Percentiles rank a stretch among this genome's conserved stretches.
These are phyloP conservation scores for Rhynchopsitta pachyrhyncha DNA, from an alignment of 2,113 vertebrate species.

Conservation along the genomic window DNA sequence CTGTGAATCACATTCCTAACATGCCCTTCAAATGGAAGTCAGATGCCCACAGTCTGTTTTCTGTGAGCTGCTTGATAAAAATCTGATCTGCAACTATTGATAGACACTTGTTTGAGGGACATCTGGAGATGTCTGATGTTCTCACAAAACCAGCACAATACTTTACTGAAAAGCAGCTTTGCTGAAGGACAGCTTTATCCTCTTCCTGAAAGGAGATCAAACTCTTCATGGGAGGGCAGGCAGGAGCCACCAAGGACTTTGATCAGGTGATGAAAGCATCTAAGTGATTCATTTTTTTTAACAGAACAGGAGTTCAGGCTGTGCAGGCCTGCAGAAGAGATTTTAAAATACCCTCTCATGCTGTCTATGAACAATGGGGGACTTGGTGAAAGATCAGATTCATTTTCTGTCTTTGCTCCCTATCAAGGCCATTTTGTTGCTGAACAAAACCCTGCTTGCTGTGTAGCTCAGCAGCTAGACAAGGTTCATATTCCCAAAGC, in stretches of 20 bases:
- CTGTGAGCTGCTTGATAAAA: slow-evolving; percentile 8
- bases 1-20: background rate
- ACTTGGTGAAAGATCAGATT: background rate
- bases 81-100: slow-evolving; percentile 12
- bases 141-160: background rate
- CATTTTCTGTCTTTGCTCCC: background rate
- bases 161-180: slow-evolving; percentile 33
- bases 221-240: slow-evolving; percentile 2
- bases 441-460: background rate
- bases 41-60: background rate
- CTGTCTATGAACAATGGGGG: slow-evolving; percentile 38
- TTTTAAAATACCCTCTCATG: slow-evolving; percentile 29
- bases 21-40: slow-evolving; percentile 7
- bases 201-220: slow-evolving; percentile 29
- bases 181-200: slow-evolving; percentile 18
- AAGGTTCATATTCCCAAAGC: background rate
- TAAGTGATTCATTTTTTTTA: background rate
- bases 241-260: background rate
- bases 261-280: slow-evolving; percentile 29
- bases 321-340: background rate
- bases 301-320: slow-evolving; percentile 14
- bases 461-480: background rate
- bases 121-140: slow-evolving; percentile 11
- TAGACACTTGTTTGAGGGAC: slow-evolving; percentile 18
- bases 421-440: background rate